Evolutionary conservation across 2,888 invertebrate species (phyloP), one percentile per base, ranked within the genome.

Genomic region (Oxytorus armatus): DNA sequence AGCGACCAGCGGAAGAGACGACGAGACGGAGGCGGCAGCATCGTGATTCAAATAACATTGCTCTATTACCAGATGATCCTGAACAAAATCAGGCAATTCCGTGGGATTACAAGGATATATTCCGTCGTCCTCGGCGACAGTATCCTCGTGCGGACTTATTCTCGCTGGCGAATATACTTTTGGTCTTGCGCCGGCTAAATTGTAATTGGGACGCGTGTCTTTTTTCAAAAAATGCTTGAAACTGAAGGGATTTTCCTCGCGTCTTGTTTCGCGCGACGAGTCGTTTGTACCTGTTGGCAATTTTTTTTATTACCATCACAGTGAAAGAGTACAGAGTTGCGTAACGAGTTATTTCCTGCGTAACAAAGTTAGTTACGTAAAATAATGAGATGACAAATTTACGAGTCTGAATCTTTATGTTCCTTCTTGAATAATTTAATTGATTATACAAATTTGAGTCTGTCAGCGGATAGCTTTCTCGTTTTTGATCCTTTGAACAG

Each of bases 61-160:
- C 89, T 96, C 96, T 44, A 97, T 95, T 85, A 97, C 94, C 91
- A 97, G 94, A 92, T 97, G 97, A 92, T 97, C 97, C 90, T 97
- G 97, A 66, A 97, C 97, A 92, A 97, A 97, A 90, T 97, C 97
- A 0, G 97, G 97, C 84, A 97, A 90, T 7, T 95, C 95, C 1
- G 95, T 95, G 85, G 95, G 93, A 85, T 93, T 93, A 73, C 93
- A 92, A 0, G 93, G 90, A 79, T 92, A 92, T 55, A 93, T 90
- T 59, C 93, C 89, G 89, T 94, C 92, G 88, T 93, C 93, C 85
- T 93, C 93, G 83, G 93, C 92, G 82, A 92, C 92, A 86, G 92
- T 92, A 85, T 94, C 93, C 84, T 92, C 92, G 86, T 92, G 79
- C 1, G 91, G 86, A 42, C 89, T 73, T 10, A 53, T 33, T 10